Conservation (phyloP, 2,888 invertebrate genomes). For the Eilema depressum region DNA sequence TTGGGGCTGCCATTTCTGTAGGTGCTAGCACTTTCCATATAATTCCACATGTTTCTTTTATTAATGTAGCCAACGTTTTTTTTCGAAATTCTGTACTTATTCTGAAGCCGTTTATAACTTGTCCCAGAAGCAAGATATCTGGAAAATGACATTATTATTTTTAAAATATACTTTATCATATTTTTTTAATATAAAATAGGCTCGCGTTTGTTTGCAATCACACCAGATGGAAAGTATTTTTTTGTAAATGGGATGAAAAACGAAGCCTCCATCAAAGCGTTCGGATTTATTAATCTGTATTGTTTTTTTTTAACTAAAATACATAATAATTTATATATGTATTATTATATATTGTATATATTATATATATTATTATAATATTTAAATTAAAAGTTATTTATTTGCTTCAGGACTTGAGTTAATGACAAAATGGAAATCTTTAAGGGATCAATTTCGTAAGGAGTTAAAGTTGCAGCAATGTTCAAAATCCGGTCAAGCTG, state of each 20-base stretch:
- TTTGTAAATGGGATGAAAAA: slow-evolving; percentile 25
- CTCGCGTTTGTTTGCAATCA: slow-evolving; percentile 31
- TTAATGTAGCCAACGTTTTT: slow-evolving; percentile 35
- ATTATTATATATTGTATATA: slow-evolving; percentile 23
- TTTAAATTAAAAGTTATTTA: slow-evolving; percentile 22
- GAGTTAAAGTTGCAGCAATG: slow-evolving; percentile 42
- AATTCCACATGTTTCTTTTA: slow-evolving; percentile 40
- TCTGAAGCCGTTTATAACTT: slow-evolving; percentile 39
- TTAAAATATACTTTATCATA: slow-evolving; percentile 15
- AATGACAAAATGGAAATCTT: slow-evolving; percentile 41
- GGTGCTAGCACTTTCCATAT: slow-evolving; percentile 35
- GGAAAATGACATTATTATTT: slow-evolving; percentile 32
- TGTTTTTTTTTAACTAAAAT: slow-evolving; percentile 28
- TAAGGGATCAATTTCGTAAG: slow-evolving; percentile 39
- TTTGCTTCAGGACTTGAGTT: slow-evolving; percentile 34
- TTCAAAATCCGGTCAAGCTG: slow-evolving; percentile 42
- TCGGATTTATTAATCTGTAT: too few relatives aligned
- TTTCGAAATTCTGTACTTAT: slow-evolving; percentile 40
- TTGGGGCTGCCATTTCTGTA: slow-evolving; percentile 40
- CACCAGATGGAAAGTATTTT: slow-evolving; percentile 32
- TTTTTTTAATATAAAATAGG: slow-evolving; percentile 27
- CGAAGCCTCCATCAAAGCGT: too few relatives aligned
- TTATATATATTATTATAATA: slow-evolving; percentile 24
- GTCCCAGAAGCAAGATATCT: slow-evolving; percentile 36
- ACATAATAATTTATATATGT: background rate